Evolutionary conservation across 2,797 vertebrate genomes (phyloP).

Genomic region (Fundulus diaphanus): DNA sequence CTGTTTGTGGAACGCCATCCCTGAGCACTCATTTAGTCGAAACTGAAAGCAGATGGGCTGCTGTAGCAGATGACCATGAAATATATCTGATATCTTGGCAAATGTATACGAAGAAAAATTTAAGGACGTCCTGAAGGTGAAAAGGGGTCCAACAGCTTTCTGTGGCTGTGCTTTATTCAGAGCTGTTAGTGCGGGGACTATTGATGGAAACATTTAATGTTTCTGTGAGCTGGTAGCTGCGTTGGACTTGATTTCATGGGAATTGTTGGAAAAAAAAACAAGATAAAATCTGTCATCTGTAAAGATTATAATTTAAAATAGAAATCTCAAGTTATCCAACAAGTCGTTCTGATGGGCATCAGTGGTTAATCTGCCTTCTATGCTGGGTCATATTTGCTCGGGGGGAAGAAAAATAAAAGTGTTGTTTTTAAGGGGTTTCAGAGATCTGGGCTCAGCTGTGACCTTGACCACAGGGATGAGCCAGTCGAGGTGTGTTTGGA

Average conservation of each 20-base stretch:
- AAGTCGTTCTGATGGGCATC: constrained; percentile 8
- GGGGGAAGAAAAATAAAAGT: not conserved
- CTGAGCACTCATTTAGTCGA: too few relatives aligned
- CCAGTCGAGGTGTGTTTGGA: constrained; percentile 14
- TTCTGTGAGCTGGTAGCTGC: not conserved
- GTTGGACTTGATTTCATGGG: not conserved
- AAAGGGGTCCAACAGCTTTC: not conserved
- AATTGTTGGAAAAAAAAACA: not conserved
- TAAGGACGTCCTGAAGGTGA: not conserved
- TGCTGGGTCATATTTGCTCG: not conserved
- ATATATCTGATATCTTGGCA: not conserved
- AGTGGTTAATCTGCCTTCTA: not conserved
- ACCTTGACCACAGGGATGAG: constrained; percentile 44
- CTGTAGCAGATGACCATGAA: not conserved
- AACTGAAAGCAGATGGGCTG: too few relatives aligned
- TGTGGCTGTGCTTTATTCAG: not conserved
- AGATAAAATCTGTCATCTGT: not conserved
- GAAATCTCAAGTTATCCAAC: not conserved
- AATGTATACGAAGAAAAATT: not conserved
- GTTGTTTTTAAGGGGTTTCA: constrained; percentile 28
- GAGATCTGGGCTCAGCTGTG: constrained; percentile 38
- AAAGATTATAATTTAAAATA: not conserved
- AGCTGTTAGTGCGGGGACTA: not conserved
- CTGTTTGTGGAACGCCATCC: too few relatives aligned
- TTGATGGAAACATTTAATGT: not conserved